Evolutionary conservation across 2,113 vertebrate species (phyloP).

Genomic region (Phycodurus eques): DNA sequence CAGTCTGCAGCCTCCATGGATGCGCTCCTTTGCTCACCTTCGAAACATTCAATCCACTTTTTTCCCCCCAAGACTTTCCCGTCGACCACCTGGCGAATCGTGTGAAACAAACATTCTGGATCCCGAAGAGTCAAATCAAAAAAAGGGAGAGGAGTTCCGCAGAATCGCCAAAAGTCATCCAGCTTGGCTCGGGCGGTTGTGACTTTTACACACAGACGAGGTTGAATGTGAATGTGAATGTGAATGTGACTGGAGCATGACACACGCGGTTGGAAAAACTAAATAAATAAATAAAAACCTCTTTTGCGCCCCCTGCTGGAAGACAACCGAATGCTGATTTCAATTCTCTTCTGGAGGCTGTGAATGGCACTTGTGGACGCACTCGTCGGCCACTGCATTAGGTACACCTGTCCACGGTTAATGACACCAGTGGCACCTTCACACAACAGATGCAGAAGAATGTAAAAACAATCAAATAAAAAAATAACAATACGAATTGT

Average conservation of each 20-base stretch:
- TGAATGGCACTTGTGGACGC: neutral
- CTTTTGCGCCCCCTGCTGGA: constrained; percentile 55
- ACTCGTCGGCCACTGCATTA: neutral
- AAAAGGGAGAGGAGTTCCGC: neutral
- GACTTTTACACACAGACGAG: constrained; percentile 33
- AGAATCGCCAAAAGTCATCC: neutral
- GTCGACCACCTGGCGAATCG: neutral
- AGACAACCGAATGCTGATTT: neutral
- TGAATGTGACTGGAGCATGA: constrained; percentile 22
- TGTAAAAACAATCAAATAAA: no score
- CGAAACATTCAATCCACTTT: constrained; percentile 37
- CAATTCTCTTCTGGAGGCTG: neutral
- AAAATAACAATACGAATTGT: no score
- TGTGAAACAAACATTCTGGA: neutral
- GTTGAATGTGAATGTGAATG: constrained; percentile 8
- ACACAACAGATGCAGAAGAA: no score
- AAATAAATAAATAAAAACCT: neutral
- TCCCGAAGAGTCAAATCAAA: neutral
- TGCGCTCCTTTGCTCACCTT: constrained; percentile 37
- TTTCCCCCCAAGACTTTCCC: constrained; percentile 2
- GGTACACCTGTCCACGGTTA: neutral
- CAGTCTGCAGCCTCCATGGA: constrained; percentile 18
- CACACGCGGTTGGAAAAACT: neutral
- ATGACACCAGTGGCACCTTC: neutral
- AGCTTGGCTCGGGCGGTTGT: constrained; percentile 9